A percentile compares a stretch with the other conserved stretches of the same genome.
Conservation (phyloP, 2,113 vertebrate genomes). For the Irena cyanogastra region DNA sequence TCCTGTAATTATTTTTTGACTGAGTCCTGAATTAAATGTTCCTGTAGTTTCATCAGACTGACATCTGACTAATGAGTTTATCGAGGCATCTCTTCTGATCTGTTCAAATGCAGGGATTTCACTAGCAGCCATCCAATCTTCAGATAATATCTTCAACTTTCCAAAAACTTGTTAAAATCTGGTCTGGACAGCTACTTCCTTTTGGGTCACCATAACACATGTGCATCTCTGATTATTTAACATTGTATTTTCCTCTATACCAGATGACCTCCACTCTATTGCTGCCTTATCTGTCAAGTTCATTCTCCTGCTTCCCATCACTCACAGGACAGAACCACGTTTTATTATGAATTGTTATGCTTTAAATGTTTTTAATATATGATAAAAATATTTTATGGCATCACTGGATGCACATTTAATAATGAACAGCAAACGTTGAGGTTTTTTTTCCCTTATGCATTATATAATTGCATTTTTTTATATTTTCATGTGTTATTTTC, state of each 20-base stretch:
- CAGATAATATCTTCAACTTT: not conserved
- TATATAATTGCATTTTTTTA: not conserved
- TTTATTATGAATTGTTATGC: not conserved
- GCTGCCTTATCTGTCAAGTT: not conserved
- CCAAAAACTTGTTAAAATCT: not conserved
- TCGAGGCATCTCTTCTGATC: not conserved
- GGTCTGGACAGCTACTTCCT: not conserved
- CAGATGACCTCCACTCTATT: not conserved
- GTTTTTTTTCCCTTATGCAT: accelerated
- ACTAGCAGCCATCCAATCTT: not conserved
- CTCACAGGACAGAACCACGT: not conserved
- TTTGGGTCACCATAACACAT: not conserved
- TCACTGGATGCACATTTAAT: not conserved
- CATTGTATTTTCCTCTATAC: not conserved
- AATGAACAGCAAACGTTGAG: not conserved
- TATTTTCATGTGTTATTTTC: not conserved
- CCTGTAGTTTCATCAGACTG: not conserved
- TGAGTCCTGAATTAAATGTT: not conserved
- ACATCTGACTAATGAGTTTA: not conserved
- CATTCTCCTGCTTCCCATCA: not conserved
- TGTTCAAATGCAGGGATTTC: not conserved
- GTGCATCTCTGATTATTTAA: not conserved
- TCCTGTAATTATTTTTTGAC: not conserved
- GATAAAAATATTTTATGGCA: not conserved
- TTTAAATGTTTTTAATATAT: not conserved